Base-by-base conservation (phyloP, 2,888 invertebrate species). In the Macrosiphum euphorbiae region DNA sequence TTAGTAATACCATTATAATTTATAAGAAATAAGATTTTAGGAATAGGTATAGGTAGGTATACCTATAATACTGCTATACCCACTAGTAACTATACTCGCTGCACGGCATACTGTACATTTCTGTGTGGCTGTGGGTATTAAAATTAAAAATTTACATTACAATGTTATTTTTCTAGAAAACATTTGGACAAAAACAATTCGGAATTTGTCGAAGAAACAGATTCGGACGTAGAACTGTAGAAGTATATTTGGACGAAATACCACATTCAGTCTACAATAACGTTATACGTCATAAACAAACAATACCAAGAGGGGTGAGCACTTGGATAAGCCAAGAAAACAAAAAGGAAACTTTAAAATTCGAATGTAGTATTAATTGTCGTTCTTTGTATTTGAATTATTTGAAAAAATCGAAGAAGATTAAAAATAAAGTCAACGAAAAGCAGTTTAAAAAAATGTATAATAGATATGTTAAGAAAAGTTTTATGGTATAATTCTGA, bases 361-460 rank as follows among this genome's bases (percentile, higher is more conserved):
- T 92, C 10, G 92, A 92, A 55, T 61, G 47, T 35, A 87, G 92
- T 67, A 67, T 88, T 26, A 52, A 67, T 20, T 92, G 26, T 13
- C 58, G 20, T n/a, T 58, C 28, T 47, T 28, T 88, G 52, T 92
- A 92, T 50, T 61, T 61, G 26, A 47, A 92, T 67, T 92, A 92
- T 61, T 35, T 92, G 50, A 61, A 87, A 86, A 61, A n/a, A 61
- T 16, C 41, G 3, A 67, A 28, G 7, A 87, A 47, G 44, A 87
- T 35, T 35, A 87, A 87, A 50, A 87, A 92, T 58, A 92, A 86
- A 87, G 26, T 92, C 1, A 92, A 47, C 44, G 44, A 87, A 61
- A 92, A 92, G 26, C 92, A 92, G 41, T 92, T 88, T 26, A 92
- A 92, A n/a, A 92, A 92, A 92, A 92, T 92, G 10, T 87, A 92